Base-by-base conservation (phyloP, 2,797 vertebrate species). In the Craterocephalus amniculus region DNA sequence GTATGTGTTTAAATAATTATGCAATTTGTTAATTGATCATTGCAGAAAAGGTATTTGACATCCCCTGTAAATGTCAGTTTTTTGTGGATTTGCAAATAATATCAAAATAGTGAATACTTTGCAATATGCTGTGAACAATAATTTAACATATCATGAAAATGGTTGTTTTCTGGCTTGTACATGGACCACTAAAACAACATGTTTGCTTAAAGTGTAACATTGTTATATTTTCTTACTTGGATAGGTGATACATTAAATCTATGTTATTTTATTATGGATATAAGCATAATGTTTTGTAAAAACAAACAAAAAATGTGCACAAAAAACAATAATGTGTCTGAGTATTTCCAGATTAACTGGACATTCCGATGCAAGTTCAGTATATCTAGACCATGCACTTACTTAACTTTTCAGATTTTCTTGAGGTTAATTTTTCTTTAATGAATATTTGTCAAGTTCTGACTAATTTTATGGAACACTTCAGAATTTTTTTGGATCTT, bases 211-310 rank as follows among this genome's bases (percentile, higher is more conserved):
- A 73, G 52, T 88, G 79, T 72, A 70, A 88, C 89, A 87, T 87
- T 70, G 72, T 86, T 91, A 89, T 94, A 94, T 93, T 93, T 93
- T 93, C 87, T 91, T 94, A 93, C 87, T 83, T 80, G 74, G 63
- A 83, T 87, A 84, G 81, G 79, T 78, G 70, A 82, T 49, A 74
- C 79, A 85, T 89, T 87, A 74, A 88, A 90, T 89, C 65, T 65
- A 64, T 79, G 79, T 85, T 75, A 89, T 87, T 89, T 90, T 90
- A 88, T 89, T 85, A 89, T 88, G 72, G 84, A 92, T 90, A 86
- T 90, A 87, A 77, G 63, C 82, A 77, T 83, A 72, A 73, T 59
- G 58, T 88, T 92, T 91, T 91, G 32, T 91, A 88, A 81, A 82
- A 80, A 66, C 31, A 3, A 31, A 22, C 5, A 79, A 74, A 64